Conservation (phyloP, 2,113 vertebrate species). For the Sardina pilchardus region DNA sequence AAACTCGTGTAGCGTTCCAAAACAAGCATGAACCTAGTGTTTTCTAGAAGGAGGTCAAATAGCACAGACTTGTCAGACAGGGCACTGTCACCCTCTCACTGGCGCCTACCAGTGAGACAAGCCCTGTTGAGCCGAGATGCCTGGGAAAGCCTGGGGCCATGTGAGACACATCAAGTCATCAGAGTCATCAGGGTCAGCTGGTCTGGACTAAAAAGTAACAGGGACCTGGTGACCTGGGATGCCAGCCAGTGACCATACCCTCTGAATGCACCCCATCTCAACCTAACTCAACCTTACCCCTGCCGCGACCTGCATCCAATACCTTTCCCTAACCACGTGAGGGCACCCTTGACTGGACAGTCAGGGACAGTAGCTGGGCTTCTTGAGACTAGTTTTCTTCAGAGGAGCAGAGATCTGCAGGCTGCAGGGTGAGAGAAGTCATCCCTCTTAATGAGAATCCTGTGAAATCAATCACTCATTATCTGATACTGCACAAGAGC, state of each 20-base stretch:
- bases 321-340: neutral
- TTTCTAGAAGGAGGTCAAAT: neutral
- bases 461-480: no score
- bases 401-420: neutral
- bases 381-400: neutral
- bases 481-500: no score
- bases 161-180: conserved; percentile 3
- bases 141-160: neutral
- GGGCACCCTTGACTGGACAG: neutral
- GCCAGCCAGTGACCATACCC: neutral
- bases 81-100: neutral
- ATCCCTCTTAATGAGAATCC: no score
- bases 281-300: neutral
- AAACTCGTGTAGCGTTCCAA: neutral
- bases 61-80: no score
- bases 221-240: neutral
- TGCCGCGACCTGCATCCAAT: neutral
- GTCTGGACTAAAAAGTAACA: conserved; percentile 4
- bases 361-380: neutral
- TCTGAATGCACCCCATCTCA: neutral
- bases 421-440: neutral
- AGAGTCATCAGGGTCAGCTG: conserved; percentile 10
- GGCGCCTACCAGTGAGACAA: neutral
- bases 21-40: neutral
- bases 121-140: neutral